These are phyloP conservation scores for Xiphias gladius DNA, from an alignment of 2,113 vertebrate species.

Conservation along the genomic window DNA sequence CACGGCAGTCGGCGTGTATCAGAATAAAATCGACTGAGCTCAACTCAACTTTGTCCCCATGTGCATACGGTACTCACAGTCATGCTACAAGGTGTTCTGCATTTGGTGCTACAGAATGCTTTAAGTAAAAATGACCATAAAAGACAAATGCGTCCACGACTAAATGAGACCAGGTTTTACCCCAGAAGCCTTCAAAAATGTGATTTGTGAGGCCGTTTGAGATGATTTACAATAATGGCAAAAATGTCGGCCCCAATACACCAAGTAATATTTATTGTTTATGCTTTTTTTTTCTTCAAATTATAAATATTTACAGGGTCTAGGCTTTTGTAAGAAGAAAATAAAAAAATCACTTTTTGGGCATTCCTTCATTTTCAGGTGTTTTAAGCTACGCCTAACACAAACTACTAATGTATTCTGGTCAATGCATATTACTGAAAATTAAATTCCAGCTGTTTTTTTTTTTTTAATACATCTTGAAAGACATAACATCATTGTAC, in stretches of 20 bases:
- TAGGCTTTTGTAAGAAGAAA: not conserved
- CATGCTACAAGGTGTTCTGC: constrained; percentile 70
- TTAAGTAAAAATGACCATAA: constrained; percentile 45
- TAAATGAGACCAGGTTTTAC: constrained; percentile 23
- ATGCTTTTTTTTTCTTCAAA: constrained; percentile 16
- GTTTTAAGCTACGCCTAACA: not conserved
- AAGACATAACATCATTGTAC: constrained; percentile 21
- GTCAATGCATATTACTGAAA: constrained; percentile 33
- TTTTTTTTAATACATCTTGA: not conserved
- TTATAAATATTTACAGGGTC: constrained; percentile 55
- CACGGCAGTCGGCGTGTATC: constrained; percentile 53
- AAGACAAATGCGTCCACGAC: constrained; percentile 19
- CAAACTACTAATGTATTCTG: constrained; percentile 25
- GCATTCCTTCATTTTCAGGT: constrained; percentile 5
- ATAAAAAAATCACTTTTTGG: constrained; percentile 1
- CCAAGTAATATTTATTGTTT: constrained; percentile 5
- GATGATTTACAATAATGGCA: constrained; percentile 12
- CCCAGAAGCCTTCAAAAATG: constrained; percentile 29
- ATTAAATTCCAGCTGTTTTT: constrained; percentile 13
- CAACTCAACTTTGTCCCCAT: constrained; percentile 26
- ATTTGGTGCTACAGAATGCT: constrained; percentile 59
- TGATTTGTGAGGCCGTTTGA: constrained; percentile 3
- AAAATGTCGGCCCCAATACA: constrained; percentile 4
- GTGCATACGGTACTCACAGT: constrained; percentile 65
- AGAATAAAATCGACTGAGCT: constrained; percentile 9